A percentile compares a stretch with the other conserved stretches of the same genome.
These are phyloP conservation scores for Coptotermes formosanus DNA, from an alignment of 1,140 invertebrate species.

Conservation along the genomic window DNA sequence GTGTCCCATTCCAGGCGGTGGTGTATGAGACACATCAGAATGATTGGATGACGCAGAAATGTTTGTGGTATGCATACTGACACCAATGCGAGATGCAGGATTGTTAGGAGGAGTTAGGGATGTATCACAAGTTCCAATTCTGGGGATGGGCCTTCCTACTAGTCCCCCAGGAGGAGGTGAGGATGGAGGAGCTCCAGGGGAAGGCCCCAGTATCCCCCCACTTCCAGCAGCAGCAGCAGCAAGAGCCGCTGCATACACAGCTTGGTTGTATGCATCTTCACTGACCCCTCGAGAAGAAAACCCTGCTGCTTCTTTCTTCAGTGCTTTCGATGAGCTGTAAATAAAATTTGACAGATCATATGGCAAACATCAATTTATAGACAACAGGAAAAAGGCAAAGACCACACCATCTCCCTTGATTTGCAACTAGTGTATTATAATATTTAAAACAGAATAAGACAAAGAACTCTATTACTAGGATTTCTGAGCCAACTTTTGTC, in stretches of 20 bases:
- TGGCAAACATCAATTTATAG: too few relatives aligned
- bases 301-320: slow-evolving; percentile 62
- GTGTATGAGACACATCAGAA: slow-evolving; percentile 35
- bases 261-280: slow-evolving; percentile 28
- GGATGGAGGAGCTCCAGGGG: slow-evolving; percentile 5
- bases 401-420: too few relatives aligned
- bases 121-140: slow-evolving; percentile 44
- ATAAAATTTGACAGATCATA: neutral
- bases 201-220: neutral
- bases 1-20: slow-evolving; percentile 19
- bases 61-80: slow-evolving; percentile 27
- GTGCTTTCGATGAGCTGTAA: slow-evolving; percentile 58
- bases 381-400: too few relatives aligned
- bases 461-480: too few relatives aligned
- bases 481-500: too few relatives aligned
- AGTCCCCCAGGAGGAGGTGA: slow-evolving; percentile 21
- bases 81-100: slow-evolving; percentile 29
- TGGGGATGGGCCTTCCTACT: slow-evolving; percentile 38
- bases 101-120: slow-evolving; percentile 31
- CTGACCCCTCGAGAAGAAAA: slow-evolving; percentile 46
- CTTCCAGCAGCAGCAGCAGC: neutral
- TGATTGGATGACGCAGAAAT: slow-evolving; percentile 37
- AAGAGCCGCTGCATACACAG: slow-evolving; percentile 43
- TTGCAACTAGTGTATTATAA: too few relatives aligned
- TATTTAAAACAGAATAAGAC: too few relatives aligned